A percentile compares a stretch with the other conserved stretches of the same genome.
These are phyloP conservation scores for Notarius lentiginosus DNA, from an alignment of 2,113 vertebrate species.

Conservation along the genomic window DNA sequence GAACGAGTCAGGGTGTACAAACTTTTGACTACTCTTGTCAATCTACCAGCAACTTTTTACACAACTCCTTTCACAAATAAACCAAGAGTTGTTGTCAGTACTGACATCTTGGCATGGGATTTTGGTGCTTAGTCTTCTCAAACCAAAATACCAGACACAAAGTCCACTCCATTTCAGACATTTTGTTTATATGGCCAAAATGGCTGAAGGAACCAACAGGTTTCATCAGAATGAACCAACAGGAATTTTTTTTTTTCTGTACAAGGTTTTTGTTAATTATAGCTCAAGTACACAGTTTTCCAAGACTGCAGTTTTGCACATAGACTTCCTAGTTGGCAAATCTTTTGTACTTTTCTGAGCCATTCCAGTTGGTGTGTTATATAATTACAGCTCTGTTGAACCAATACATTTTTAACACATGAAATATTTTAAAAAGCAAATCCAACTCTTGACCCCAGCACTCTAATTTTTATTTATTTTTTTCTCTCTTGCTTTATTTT, in stretches of 20 bases:
- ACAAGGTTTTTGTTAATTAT: not conserved
- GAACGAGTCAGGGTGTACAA: no score
- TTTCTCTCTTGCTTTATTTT: not conserved
- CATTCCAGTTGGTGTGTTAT: not conserved
- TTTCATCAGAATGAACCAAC: not conserved
- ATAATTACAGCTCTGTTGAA: not conserved
- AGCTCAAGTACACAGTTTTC: not conserved
- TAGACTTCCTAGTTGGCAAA: not conserved
- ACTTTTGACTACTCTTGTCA: no score
- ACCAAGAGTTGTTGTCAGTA: not conserved
- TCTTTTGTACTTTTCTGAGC: not conserved
- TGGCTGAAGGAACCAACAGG: not conserved
- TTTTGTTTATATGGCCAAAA: not conserved
- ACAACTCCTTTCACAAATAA: no score
- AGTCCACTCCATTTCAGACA: not conserved
- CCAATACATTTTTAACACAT: not conserved
- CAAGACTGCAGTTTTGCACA: not conserved
- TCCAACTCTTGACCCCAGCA: not conserved
- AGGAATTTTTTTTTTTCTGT: not conserved
- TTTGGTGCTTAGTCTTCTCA: not conserved
- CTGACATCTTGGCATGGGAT: not conserved
- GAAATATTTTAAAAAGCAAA: not conserved
- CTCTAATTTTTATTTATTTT: not conserved
- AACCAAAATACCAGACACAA: not conserved
- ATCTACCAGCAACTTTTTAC: no score